These are phyloP conservation scores for Euphydryas editha DNA, from an alignment of 2,888 invertebrate species.

Conservation along the genomic window DNA sequence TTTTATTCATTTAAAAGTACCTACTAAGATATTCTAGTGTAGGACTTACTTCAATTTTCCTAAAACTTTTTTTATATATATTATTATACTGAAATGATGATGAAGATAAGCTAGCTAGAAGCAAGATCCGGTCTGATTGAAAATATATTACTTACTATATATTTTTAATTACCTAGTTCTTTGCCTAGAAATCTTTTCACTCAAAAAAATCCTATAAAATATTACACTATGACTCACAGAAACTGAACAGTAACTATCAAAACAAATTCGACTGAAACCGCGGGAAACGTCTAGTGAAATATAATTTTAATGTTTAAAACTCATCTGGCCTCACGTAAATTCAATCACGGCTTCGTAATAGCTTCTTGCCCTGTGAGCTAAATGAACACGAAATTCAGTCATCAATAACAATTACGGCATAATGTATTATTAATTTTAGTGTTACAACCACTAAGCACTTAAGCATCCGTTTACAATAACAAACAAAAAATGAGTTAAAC, in stretches of 20 bases:
- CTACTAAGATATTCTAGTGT: too few species aligned
- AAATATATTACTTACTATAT: too few species aligned
- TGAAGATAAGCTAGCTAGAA: too few species aligned
- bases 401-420: conserved; percentile 44
- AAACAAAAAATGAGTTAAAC: background rate
- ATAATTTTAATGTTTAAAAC: conserved; percentile 4
- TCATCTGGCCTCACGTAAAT: conserved; percentile 22
- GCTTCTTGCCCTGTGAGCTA: conserved; percentile 37
- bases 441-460: conserved; percentile 23
- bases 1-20: too few species aligned
- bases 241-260: too few species aligned
- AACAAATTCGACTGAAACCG: too few species aligned
- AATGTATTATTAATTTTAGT: conserved; percentile 46
- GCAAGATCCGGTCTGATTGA: too few species aligned
- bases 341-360: conserved; percentile 35
- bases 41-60: too few species aligned
- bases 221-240: too few species aligned
- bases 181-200: background rate
- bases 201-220: too few species aligned
- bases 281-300: background rate
- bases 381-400: conserved; percentile 45
- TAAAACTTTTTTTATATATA: too few species aligned
- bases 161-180: background rate
- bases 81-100: too few species aligned
- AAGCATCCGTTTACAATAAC: background rate